Percentiles rank a stretch among this genome's conserved stretches.
Conservation (phyloP, 2,888 invertebrate genomes). For the Ceriagrion tenellum region DNA sequence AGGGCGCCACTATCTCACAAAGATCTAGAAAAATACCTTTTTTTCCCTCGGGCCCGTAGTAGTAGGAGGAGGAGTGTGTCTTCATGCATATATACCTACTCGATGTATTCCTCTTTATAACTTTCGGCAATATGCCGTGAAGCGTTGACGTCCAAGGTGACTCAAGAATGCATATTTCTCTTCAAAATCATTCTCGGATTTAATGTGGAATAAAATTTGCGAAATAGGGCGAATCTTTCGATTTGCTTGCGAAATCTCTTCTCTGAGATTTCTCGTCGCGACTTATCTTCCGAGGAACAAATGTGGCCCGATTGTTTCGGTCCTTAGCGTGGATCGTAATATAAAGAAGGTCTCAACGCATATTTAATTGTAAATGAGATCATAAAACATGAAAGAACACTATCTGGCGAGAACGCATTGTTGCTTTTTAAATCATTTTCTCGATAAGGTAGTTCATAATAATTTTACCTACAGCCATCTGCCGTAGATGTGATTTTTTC, state of each 20-base stretch:
- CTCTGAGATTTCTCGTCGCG: background rate
- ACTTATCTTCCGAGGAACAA: background rate
- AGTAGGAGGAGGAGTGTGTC: background rate
- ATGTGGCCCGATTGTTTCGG: background rate
- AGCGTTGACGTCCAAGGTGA: background rate
- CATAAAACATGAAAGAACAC: background rate
- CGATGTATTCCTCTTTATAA: background rate
- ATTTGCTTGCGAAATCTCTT: background rate
- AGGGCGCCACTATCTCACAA: slow-evolving; percentile 44
- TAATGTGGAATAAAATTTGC: background rate
- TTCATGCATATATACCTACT: background rate
- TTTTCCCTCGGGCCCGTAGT: background rate
- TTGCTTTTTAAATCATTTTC: background rate
- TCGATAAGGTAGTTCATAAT: background rate
- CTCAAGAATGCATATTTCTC: background rate
- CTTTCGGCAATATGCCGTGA: background rate
- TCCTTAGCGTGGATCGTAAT: background rate
- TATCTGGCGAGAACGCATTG: background rate
- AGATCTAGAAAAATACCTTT: slow-evolving; percentile 13
- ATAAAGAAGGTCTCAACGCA: background rate
- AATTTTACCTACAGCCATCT: too few relatives aligned
- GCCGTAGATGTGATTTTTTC: too few relatives aligned
- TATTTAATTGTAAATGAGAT: background rate
- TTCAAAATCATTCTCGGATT: background rate
- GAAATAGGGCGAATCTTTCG: background rate